Base-by-base conservation (phyloP, 2,113 vertebrate species). In the Carettochelys insculpta region DNA sequence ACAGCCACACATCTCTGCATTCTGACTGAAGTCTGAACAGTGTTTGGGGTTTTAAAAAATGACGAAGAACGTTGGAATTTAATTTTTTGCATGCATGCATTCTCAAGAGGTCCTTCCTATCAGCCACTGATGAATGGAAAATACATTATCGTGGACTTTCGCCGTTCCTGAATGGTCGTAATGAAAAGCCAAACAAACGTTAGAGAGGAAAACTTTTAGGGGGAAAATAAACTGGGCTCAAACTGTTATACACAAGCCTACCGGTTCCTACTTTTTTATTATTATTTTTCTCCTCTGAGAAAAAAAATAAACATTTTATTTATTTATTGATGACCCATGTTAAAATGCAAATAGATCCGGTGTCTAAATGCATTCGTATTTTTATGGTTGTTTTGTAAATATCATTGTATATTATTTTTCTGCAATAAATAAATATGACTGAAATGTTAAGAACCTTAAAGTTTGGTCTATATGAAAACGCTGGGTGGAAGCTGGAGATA, bases 341-440 rank as follows among this genome's bases (percentile, higher is more conserved):
- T 98, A 98, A 97, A 98, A 98, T 98, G 98, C 98, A 98, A 98
- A 98, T 98, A 98, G 98, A 99, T 98, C 98, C 97, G 98, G 98
- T 99, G 98, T 99, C 98, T 98, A 98, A 98, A 98, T 98, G 98
- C 98, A 98, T 98, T 99, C 98, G 96, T 99, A 98, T 99, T 99
- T 99, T 99, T 98, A 98, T 98, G 98, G 98, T 98, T 98, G 98
- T 98, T 98, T 98, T 99, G 99, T 99, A 99, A 98, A 99, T 99
- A 98, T 98, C 98, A 97, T 98, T 99, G 98, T 98, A 99, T 98
- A 98, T 98, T 98, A 98, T 98, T 98, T 98, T 98, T 99, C 98
- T 99, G 98, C 98, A 99, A 99, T 99, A 99, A 99, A 98, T 98
- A 98, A 98, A 98, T 98, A 98, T 98, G 96, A 97, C 91, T 96